Base-by-base conservation (phyloP, 1,140 invertebrate species). In the Papilio xuthus region DNA sequence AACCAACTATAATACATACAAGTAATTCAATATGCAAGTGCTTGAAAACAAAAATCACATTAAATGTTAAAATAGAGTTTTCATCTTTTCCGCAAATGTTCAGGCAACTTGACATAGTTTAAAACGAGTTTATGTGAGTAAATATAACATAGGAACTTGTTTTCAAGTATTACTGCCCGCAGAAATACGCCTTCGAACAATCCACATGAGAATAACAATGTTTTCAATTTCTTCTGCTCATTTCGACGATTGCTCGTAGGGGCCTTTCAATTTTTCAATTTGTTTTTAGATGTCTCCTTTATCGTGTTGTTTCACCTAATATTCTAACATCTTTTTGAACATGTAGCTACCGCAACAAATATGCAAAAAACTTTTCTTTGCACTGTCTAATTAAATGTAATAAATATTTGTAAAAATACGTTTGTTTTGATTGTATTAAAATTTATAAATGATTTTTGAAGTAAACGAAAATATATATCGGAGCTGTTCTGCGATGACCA, bases 151-250 rank as follows among this genome's bases (percentile, higher is more conserved):
- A 12, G 56, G 32, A 56, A 76, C 28, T 60, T 76, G 74, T 76
- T 76, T 60, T 63, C 74, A 60, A 73, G 41, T 73, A 73, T 42
- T 44, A 26, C 41, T 26, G 37, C 41, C 71, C 70, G 70, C 26
- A 44, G 23, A 47, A 72, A 72, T 47, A 42, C 37, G 41, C 8
- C 50, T 28, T 23, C 50, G 37, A 76, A 53, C 56, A 60, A 63
- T 60, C 50, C 74, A 76, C 74, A 76, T 42, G 53, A 76, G 74
- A 60, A 56, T 60, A 60, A 76, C 74, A 76, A 76, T 76, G 28
- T 76, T 76, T 76, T 76, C 74, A 76, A 76, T 76, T 60, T 41
- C 28, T 76, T 76, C 32, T 63, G 28, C 20, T 76, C 74, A 76
- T 76, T 76, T 60, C 53, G 32, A 76, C 74, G 74, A 60, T 63